These are phyloP conservation scores for Diplodus sargus DNA, from an alignment of 2,797 vertebrate species.

Conservation along the genomic window DNA sequence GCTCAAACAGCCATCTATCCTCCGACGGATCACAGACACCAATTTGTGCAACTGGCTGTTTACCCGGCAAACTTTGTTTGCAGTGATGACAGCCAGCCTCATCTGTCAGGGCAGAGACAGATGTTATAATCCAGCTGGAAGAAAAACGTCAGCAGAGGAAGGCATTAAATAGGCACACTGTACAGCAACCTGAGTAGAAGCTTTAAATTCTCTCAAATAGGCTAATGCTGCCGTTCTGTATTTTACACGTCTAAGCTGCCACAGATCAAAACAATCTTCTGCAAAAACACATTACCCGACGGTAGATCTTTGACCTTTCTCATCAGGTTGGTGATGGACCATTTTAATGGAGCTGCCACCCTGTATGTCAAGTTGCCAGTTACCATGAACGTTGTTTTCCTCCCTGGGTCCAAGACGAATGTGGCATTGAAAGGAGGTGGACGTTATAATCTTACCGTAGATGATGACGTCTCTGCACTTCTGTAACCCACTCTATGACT, in stretches of 20 bases:
- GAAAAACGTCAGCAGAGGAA: constrained; percentile 38
- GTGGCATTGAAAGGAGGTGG: neutral
- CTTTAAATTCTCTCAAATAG: constrained; percentile 13
- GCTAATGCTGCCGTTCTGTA: neutral
- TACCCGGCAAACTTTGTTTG: constrained; percentile 61
- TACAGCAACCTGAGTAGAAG: constrained; percentile 1
- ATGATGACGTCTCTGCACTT: neutral
- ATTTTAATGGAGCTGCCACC: no score
- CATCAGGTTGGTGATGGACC: neutral
- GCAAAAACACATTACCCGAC: neutral
- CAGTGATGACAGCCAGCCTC: constrained; percentile 50
- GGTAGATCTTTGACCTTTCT: neutral
- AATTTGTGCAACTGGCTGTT: constrained; percentile 72
- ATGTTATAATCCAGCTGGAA: constrained; percentile 44
- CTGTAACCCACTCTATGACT: neutral
- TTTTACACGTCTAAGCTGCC: neutral
- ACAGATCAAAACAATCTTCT: constrained; percentile 2
- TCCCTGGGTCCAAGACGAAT: neutral
- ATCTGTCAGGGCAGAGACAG: constrained; percentile 29
- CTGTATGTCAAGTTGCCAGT: neutral
- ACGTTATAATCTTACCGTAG: neutral
- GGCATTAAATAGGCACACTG: neutral
- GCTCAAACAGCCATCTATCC: constrained; percentile 78
- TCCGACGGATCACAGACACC: constrained; percentile 68
- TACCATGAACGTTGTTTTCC: neutral